Evolutionary conservation across 2,113 vertebrate genomes (phyloP).

Genomic region (Otis tarda): DNA sequence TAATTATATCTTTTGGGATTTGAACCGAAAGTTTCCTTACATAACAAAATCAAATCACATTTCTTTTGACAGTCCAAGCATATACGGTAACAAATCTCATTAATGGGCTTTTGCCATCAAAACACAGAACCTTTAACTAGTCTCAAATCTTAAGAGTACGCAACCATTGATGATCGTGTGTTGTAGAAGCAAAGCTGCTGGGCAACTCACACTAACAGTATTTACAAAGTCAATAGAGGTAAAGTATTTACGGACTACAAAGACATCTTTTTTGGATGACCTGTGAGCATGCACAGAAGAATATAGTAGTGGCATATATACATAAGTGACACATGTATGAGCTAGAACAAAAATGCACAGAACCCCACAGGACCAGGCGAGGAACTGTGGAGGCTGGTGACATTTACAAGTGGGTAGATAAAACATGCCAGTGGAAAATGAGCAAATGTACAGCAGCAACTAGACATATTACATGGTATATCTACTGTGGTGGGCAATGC

Average conservation of each 20-base stretch:
- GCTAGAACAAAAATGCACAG: not conserved
- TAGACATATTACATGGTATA: not conserved
- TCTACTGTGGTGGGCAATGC: not conserved
- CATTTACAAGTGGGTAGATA: not conserved
- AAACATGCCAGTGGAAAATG: not conserved
- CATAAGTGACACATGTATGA: not conserved
- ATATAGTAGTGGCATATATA: not conserved
- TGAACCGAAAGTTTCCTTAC: not conserved
- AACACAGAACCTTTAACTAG: not conserved
- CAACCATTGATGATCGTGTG: not conserved
- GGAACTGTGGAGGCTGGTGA: not conserved
- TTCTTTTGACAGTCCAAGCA: not conserved
- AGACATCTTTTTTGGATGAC: not conserved
- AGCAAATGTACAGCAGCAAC: not conserved
- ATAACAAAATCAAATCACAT: not conserved
- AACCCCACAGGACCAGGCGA: not conserved
- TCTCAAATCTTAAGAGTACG: not conserved
- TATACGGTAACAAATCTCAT: not conserved
- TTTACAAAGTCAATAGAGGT: not conserved
- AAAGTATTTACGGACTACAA: not conserved
- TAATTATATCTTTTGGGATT: slow-evolving; percentile 24
- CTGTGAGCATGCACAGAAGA: not conserved
- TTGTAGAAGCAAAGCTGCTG: not conserved
- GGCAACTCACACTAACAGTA: not conserved
- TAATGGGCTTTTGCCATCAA: not conserved